These are phyloP conservation scores for Apolygus lucorum DNA, from an alignment of 1,140 invertebrate species.

Conservation along the genomic window DNA sequence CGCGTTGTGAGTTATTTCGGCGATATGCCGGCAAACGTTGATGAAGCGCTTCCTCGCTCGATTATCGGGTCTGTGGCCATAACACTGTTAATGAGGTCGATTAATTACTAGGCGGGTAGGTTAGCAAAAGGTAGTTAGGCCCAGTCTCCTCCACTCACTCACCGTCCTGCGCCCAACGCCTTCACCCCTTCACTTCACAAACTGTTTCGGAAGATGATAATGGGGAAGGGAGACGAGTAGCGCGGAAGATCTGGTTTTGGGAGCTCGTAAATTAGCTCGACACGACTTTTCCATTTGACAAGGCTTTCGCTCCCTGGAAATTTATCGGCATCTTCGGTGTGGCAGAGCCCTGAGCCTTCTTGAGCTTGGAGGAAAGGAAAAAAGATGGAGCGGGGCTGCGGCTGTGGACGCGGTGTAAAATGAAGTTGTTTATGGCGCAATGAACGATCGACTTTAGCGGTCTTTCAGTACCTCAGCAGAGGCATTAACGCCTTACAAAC, in stretches of 20 bases:
- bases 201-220: not conserved
- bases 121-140: too few species aligned
- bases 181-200: too few species aligned
- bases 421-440: not conserved
- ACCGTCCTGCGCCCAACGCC: too few species aligned
- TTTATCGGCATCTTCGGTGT: not conserved
- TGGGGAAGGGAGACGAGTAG: not conserved
- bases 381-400: not conserved
- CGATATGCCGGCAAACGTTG: too few species aligned
- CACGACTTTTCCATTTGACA: not conserved
- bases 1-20: too few species aligned
- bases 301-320: not conserved
- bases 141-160: too few species aligned
- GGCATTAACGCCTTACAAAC: not conserved
- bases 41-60: too few species aligned
- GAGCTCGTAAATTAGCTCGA: not conserved
- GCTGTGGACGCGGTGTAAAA: not conserved
- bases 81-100: too few species aligned
- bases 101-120: too few species aligned
- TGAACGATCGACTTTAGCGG: not conserved
- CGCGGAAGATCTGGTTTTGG: not conserved
- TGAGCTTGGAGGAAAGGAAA: not conserved
- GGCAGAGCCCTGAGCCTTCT: not conserved
- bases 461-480: not conserved
- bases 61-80: too few species aligned